These are phyloP conservation scores for Mormyrus iriodes DNA, from an alignment of 2,113 vertebrate genomes.

Conservation along the genomic window DNA sequence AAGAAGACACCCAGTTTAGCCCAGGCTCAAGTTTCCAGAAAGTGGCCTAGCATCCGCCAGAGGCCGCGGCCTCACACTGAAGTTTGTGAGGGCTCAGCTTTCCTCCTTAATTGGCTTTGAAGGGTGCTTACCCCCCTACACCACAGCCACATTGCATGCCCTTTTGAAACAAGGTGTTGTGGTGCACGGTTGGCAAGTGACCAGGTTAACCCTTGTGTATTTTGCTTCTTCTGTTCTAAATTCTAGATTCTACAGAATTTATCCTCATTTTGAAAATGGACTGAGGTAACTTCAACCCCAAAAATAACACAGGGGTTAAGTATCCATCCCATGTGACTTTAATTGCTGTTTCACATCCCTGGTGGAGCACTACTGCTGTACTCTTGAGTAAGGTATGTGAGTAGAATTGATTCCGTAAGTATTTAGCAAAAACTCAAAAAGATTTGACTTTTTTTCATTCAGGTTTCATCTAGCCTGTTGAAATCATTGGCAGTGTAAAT, in stretches of 20 bases:
- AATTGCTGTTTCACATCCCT: not conserved
- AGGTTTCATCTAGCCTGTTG: no score
- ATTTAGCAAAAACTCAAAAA: not conserved
- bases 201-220: no score
- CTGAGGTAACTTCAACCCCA: no score
- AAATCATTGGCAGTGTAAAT: no score
- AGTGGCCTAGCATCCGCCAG: not conserved
- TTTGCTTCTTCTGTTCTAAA: no score
- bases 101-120: not conserved
- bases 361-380: not conserved
- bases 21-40: constrained; percentile 1
- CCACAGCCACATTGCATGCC: not conserved
- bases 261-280: no score
- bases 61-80: not conserved
- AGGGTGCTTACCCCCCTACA: not conserved
- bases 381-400: not conserved
- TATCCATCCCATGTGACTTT: not conserved
- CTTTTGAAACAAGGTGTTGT: not conserved
- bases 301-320: no score
- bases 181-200: not conserved
- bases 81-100: not conserved
- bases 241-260: no score
- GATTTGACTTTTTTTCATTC: no score
- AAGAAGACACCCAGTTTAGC: constrained; percentile 12
- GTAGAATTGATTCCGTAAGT: not conserved